Conservation (phyloP, 2,888 invertebrate genomes). For the Lepidocyrtoides sp. region DNA sequence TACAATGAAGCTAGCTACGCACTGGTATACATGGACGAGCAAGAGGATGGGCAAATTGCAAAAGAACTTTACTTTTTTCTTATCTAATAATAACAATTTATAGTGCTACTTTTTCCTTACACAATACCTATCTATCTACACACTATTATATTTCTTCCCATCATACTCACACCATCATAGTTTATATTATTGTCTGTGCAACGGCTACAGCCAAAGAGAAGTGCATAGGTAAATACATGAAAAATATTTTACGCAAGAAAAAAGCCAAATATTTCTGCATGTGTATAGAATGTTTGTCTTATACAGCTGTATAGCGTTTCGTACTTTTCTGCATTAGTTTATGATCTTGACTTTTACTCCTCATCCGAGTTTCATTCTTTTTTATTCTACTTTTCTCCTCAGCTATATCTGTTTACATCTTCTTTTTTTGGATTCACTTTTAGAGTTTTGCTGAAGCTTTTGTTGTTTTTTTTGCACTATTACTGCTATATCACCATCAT, state of each 20-base stretch:
- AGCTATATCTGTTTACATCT: neutral
- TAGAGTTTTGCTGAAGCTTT: constrained; percentile 3
- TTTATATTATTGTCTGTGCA: no score
- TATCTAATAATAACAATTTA: constrained; percentile 18
- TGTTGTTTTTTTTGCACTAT: constrained; percentile 22
- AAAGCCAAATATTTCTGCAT: neutral
- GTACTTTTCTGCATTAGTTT: constrained; percentile 54
- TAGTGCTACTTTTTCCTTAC: no score
- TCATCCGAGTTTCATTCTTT: neutral
- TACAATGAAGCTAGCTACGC: neutral
- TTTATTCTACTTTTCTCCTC: constrained; percentile 42
- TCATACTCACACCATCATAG: no score
- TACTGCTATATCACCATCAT: neutral
- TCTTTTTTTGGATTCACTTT: constrained; percentile 6
- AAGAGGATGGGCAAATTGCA: constrained; percentile 33
- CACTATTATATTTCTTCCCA: constrained; percentile 16
- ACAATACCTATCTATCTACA: no score
- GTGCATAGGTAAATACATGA: neutral
- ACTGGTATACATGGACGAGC: neutral
- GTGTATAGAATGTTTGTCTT: neutral
- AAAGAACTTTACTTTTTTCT: constrained; percentile 50
- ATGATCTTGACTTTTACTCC: constrained; percentile 52
- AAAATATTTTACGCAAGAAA: neutral
- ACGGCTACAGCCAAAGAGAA: neutral
- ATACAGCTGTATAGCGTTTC: constrained; percentile 15